A percentile compares a stretch with the other conserved stretches of the same genome.
phyloP scores from a whole-genome alignment of 2,113 vertebrate species.

The Haemorhous mexicanus region DNA sequence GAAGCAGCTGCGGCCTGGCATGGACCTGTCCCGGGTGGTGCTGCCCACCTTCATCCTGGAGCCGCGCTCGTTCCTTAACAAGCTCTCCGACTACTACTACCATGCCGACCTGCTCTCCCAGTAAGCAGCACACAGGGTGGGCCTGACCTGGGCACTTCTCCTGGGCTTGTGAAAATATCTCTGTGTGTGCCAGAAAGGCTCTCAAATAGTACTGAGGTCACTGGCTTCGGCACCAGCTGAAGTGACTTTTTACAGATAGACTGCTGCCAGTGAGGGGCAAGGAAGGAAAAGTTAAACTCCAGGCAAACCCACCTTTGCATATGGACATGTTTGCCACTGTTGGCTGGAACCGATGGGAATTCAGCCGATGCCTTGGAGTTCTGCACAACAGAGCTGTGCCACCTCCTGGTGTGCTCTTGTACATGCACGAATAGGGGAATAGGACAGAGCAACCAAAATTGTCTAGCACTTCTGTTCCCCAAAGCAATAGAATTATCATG shows the following conservation, averaged over 20 bases:
- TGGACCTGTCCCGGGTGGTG: conserved; percentile 93
- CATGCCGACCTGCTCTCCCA: conserved; percentile 92
- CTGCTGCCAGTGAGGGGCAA: not conserved
- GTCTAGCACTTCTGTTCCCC: not conserved
- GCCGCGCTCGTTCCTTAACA: conserved; percentile 92
- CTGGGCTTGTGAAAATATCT: not conserved
- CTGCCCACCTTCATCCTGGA: conserved; percentile 94
- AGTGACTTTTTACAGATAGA: not conserved
- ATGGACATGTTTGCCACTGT: rapidly evolving
- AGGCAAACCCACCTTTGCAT: not conserved
- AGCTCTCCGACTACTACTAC: conserved; percentile 93
- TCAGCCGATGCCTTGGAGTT: not conserved
- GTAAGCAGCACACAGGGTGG: conserved; percentile 61
- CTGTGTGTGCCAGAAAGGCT: not conserved
- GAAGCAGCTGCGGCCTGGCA: conserved; percentile 89
- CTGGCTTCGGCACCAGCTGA: not conserved
- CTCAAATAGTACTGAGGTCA: not conserved
- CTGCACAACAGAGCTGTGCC: not conserved
- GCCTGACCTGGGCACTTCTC: not conserved
- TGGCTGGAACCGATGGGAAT: not conserved
- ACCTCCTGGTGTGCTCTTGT: not conserved
- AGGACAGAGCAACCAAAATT: not conserved
- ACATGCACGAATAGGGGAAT: not conserved
- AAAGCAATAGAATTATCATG: not conserved
- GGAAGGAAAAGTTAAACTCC: not conserved